A percentile compares a stretch with the other conserved stretches of the same genome.
These are phyloP conservation scores for Neoniphon sammara DNA, from an alignment of 2,797 vertebrate genomes.

Conservation along the genomic window DNA sequence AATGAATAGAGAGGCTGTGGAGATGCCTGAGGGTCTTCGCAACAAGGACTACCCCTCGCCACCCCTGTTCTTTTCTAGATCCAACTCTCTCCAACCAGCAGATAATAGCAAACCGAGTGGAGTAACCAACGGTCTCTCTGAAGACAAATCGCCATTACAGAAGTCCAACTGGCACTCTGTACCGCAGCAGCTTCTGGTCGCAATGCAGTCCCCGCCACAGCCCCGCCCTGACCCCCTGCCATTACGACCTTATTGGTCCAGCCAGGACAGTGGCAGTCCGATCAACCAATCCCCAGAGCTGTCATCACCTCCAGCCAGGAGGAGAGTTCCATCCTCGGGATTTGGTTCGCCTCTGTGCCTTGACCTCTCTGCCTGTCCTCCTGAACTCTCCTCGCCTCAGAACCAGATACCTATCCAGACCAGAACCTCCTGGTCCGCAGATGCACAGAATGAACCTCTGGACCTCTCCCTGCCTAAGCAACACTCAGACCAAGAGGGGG, in stretches of 20 bases:
- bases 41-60: slow-evolving; percentile 58
- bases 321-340: slow-evolving; percentile 68
- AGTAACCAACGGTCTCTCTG: slow-evolving; percentile 68
- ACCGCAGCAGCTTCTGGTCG: slow-evolving; percentile 78
- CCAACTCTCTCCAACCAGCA: slow-evolving; percentile 33
- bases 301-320: slow-evolving; percentile 69
- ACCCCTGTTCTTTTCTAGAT: slow-evolving; percentile 65
- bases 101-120: slow-evolving; percentile 64
- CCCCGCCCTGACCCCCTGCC: slow-evolving; percentile 55
- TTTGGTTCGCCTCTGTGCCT: slow-evolving; percentile 73
- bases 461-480: slow-evolving; percentile 85
- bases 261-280: slow-evolving; percentile 72
- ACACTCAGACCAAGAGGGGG: slow-evolving; percentile 45
- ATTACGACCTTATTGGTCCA: slow-evolving; percentile 67
- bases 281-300: slow-evolving; percentile 61
- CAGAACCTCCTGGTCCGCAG: not conserved
- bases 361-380: slow-evolving; percentile 68
- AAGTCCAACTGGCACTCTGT: slow-evolving; percentile 78
- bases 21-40: slow-evolving; percentile 58
- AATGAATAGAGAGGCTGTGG: slow-evolving; percentile 68
- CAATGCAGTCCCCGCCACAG: slow-evolving; percentile 75
- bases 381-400: slow-evolving; percentile 61
- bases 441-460: slow-evolving; percentile 81
- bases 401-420: slow-evolving; percentile 24
- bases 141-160: slow-evolving; percentile 72